These are phyloP conservation scores for Bombyx mandarina DNA, from an alignment of 1,140 invertebrate species.

Conservation along the genomic window DNA sequence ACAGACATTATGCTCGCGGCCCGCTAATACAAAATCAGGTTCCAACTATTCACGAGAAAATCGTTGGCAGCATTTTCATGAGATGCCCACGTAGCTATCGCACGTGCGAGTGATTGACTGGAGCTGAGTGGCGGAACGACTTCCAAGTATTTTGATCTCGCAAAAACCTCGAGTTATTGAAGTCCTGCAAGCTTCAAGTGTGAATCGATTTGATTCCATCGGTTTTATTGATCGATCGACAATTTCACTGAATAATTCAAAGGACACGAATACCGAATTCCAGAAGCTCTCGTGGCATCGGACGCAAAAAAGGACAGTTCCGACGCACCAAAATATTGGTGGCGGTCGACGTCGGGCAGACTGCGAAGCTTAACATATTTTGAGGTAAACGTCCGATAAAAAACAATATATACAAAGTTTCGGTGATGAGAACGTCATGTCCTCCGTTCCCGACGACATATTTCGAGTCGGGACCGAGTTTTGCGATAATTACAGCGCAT, in stretches of 20 bases:
- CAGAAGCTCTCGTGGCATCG: conserved; percentile 36
- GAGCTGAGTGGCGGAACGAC: conserved; percentile 46
- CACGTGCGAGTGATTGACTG: conserved; percentile 56
- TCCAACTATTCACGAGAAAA: conserved; percentile 49
- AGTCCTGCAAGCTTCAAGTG: conserved; percentile 56
- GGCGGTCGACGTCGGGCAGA: conserved; percentile 46
- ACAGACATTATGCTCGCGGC: conserved; percentile 16
- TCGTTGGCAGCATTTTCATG: conserved; percentile 38
- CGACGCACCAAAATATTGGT: conserved; percentile 36
- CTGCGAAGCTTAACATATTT: conserved; percentile 34
- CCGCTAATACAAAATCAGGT: conserved; percentile 21
- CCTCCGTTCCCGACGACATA: conserved; percentile 65
- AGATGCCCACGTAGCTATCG: conserved; percentile 16
- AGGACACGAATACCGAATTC: conserved; percentile 62
- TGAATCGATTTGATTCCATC: conserved; percentile 67
- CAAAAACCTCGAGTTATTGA: conserved; percentile 58
- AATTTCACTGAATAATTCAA: conserved; percentile 66
- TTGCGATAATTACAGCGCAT: conserved; percentile 66
- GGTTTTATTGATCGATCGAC: conserved; percentile 68
- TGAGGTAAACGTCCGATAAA: conserved; percentile 38
- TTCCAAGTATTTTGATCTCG: conserved; percentile 49
- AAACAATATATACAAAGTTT: conserved; percentile 40
- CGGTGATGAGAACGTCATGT: conserved; percentile 70
- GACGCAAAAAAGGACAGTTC: conserved; percentile 36
- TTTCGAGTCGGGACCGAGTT: conserved; percentile 62